Conservation (phyloP, 2,113 vertebrate genomes). For the Chloropsis cyanopogon region DNA sequence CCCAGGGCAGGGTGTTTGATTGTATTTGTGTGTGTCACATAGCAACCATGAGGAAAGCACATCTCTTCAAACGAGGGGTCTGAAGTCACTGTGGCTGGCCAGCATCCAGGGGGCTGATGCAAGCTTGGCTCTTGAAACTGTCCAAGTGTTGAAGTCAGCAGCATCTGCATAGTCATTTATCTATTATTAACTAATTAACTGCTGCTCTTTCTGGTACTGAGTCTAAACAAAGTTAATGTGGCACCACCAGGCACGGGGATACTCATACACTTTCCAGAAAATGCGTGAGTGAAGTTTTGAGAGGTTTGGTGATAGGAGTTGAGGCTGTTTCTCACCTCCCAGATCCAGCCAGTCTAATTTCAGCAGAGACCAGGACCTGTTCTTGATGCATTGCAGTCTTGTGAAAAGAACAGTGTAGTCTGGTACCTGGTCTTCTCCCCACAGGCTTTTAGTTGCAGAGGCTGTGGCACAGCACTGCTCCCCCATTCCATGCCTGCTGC, state of each 20-base stretch:
- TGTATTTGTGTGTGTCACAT: background rate
- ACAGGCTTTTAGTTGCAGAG: background rate
- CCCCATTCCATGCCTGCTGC: background rate
- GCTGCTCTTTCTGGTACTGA: background rate
- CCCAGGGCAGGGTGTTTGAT: background rate
- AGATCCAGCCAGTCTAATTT: background rate
- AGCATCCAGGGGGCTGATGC: background rate
- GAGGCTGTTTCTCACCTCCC: background rate
- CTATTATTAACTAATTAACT: background rate
- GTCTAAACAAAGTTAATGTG: background rate
- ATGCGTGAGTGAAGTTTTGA: background rate
- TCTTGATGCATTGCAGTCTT: accelerated
- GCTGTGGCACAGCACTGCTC: background rate
- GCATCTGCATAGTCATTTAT: background rate
- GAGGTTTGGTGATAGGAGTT: background rate
- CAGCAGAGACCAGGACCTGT: background rate
- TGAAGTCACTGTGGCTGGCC: background rate
- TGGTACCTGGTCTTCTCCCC: background rate
- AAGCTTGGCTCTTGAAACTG: background rate
- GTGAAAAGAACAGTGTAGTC: background rate
- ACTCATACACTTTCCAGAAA: background rate
- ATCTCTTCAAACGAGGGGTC: background rate
- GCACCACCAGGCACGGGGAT: background rate
- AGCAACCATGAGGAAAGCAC: conserved; percentile 10
- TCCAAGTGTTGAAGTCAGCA: background rate